Evolutionary conservation across 2,113 vertebrate genomes (phyloP).

Genomic region (Donacobius atricapilla): DNA sequence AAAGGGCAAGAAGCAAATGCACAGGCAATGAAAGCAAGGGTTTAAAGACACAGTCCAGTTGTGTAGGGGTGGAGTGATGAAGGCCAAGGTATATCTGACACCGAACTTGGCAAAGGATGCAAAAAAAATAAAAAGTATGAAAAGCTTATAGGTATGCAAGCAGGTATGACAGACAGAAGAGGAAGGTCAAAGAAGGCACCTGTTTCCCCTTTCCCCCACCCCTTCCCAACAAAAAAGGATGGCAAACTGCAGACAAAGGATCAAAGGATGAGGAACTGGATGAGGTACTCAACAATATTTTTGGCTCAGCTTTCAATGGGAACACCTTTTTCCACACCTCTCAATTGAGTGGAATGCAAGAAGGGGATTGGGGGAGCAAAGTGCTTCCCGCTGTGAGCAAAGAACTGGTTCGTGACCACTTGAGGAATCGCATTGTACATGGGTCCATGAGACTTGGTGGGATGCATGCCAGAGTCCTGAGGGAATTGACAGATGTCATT

Average conservation of each 20-base stretch:
- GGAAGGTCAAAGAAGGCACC: background rate
- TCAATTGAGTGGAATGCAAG: background rate
- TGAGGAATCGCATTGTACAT: background rate
- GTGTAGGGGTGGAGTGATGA: background rate
- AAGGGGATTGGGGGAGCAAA: background rate
- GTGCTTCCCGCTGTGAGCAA: background rate
- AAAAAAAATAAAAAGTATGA: background rate
- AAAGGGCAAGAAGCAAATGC: background rate
- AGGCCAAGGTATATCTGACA: background rate
- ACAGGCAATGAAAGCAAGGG: background rate
- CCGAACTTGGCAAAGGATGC: background rate
- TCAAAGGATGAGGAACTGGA: background rate
- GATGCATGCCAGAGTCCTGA: background rate
- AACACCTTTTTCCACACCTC: background rate
- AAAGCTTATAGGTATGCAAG: too few species aligned
- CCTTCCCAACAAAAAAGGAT: too few species aligned
- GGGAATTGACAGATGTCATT: background rate
- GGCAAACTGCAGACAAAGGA: background rate
- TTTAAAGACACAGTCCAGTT: accelerated
- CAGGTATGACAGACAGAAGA: background rate
- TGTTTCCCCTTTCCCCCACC: accelerated
- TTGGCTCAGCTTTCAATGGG: background rate
- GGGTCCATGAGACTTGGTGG: too few species aligned
- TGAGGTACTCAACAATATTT: background rate
- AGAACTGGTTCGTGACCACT: accelerated